A percentile compares a stretch with the other conserved stretches of the same genome.
phyloP scores from a whole-genome alignment of 2,888 invertebrate genomes.

The Xestia ashworthii region DNA sequence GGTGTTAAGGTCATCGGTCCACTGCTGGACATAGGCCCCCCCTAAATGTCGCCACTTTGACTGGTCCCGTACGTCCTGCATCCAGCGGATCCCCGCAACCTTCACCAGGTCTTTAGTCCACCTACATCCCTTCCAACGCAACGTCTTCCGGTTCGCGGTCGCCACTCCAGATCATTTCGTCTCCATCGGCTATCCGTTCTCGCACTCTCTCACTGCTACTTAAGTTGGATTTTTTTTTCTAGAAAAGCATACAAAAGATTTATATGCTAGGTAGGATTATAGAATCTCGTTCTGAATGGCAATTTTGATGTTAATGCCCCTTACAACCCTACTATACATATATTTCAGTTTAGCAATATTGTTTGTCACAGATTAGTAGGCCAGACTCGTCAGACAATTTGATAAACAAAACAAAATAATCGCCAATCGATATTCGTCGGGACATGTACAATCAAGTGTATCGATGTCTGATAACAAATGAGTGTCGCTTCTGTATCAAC shows the following conservation, averaged over 20 bases:
- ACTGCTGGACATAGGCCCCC: no score
- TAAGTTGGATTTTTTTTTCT: no score
- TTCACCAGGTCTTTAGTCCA: no score
- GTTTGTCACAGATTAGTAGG: constrained; percentile 28
- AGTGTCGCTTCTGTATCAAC: constrained; percentile 54
- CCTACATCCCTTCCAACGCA: no score
- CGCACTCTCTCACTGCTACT: no score
- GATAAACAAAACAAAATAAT: constrained; percentile 41
- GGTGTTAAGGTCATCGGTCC: neutral
- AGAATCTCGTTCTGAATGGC: no score
- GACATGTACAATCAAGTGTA: constrained; percentile 60
- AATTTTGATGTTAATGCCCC: neutral
- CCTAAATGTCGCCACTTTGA: no score
- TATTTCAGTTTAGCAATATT: neutral
- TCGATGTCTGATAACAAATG: constrained; percentile 67
- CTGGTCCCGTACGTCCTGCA: no score
- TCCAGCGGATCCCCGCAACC: no score
- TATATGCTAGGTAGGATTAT: neutral
- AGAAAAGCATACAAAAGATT: neutral
- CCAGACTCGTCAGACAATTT: constrained; percentile 35
- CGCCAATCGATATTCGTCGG: constrained; percentile 41
- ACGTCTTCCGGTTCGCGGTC: no score
- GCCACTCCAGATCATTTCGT: no score
- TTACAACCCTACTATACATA: neutral
- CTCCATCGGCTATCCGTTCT: no score